Evolutionary conservation across 2,888 invertebrate species (phyloP), one percentile per base, ranked within the genome.

Genomic region (Pachycephus smyrnensis): DNA sequence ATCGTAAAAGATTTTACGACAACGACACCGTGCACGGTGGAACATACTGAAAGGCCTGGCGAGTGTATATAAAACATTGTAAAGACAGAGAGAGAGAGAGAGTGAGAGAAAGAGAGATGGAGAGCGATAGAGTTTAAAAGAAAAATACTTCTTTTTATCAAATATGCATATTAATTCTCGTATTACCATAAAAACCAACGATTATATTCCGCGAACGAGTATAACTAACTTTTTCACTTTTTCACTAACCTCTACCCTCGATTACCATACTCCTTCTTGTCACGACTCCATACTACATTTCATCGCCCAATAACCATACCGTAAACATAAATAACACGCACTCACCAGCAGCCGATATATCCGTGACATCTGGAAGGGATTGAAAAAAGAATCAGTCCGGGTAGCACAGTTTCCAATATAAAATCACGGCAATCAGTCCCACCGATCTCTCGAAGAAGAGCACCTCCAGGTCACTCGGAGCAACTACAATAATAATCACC

Each of bases 271-370:
- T 9, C 55, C 55, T 40, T 40, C 40, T 55, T 23, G 55, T 55
- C 55, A 40, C 15, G 23, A 23, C 23, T 55, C 6, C 23, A 23
- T 9, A 9, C 0, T 2, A 55, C 23, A 23, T 55, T 55, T 15
- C 15, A 55, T 0, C 9, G 55, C 55, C 23, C 2, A 3, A 9
- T 23, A 23, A 55, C 6, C 9, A 9, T 55, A 23, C 6, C 2
- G 15, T 55, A 23, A 55, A 55, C 9, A 55, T 1, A 55, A 23
- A 55, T 55, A 55, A 3, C 71, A 11, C 35, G 23, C 74, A 74
- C 74, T 74, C 74, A 74, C 74, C 74, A 1, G 9, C 3, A 32
- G 75, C 68, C 77, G 68, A 31, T 77, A 77, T 77, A 77, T 77
- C 77, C 77, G 73, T 71, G 71, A 77, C 75, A 75, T 40, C 31